phyloP scores from a whole-genome alignment of 2,888 invertebrate genomes.

The Drosophila colorata region DNA sequence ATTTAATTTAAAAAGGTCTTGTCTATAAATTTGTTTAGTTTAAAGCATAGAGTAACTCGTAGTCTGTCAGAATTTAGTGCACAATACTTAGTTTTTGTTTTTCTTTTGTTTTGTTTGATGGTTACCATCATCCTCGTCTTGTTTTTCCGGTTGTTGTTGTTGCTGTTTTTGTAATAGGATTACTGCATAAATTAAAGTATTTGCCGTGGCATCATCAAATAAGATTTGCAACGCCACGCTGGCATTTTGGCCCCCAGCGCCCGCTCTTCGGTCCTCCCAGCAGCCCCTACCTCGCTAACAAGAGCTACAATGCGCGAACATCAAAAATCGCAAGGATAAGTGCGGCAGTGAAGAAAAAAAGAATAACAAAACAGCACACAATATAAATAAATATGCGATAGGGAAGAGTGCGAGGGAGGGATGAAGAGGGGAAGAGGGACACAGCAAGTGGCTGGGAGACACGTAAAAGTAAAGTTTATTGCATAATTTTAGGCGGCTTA shows the following conservation, averaged over 20 bases:
- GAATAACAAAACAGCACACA: conserved; percentile 51
- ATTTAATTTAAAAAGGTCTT: no score
- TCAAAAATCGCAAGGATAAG: conserved; percentile 75
- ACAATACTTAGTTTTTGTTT: background rate
- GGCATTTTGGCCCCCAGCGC: conserved; percentile 19
- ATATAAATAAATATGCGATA: conserved; percentile 51
- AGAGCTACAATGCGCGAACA: conserved; percentile 77
- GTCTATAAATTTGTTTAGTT: no score
- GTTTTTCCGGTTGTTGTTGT: conserved; percentile 39
- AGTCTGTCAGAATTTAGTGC: background rate
- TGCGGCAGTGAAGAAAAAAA: conserved; percentile 44
- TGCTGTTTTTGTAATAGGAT: conserved; percentile 76
- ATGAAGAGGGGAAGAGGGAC: conserved; percentile 1
- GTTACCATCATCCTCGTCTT: conserved; percentile 44
- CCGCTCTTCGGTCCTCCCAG: no score
- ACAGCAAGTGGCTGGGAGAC: conserved; percentile 59
- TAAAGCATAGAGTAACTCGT: background rate
- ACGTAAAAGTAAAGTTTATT: conserved; percentile 79
- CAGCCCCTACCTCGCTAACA: conserved; percentile 37
- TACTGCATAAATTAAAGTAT: conserved; percentile 82
- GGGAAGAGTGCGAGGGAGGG: background rate
- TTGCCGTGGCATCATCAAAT: conserved; percentile 79
- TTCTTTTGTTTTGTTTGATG: conserved; percentile 58
- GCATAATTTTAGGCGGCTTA: conserved; percentile 79
- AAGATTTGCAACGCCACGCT: conserved; percentile 70